phyloP scores from a whole-genome alignment of 2,888 invertebrate species.

The Ennomos quercinarius region DNA sequence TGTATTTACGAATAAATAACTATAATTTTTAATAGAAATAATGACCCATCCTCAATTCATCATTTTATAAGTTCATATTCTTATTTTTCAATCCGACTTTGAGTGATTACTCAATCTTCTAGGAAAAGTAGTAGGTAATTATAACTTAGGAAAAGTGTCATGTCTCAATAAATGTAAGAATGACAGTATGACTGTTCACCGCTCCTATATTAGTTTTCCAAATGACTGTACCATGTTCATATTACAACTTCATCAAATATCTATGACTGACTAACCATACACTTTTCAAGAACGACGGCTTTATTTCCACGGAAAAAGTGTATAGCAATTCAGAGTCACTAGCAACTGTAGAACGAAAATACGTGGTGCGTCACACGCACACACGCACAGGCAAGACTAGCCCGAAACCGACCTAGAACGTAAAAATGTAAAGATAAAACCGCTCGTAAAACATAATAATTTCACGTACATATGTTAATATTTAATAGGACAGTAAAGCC shows the following conservation, averaged over 20 bases:
- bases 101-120: too few species aligned
- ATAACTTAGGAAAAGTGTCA: too few species aligned
- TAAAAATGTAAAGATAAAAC: constrained; percentile 33
- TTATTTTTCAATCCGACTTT: too few species aligned
- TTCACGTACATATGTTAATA: constrained; percentile 54
- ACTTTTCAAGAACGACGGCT: constrained; percentile 20
- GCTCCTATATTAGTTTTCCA: too few species aligned
- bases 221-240: constrained; percentile 3
- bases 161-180: too few species aligned
- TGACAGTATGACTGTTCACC: too few species aligned
- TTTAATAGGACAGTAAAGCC: constrained; percentile 78
- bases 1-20: too few species aligned
- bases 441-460: constrained; percentile 44
- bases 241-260: constrained; percentile 12
- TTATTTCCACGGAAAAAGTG: constrained; percentile 20
- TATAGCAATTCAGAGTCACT: constrained; percentile 11
- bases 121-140: too few species aligned
- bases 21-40: too few species aligned
- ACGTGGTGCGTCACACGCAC: constrained; percentile 24
- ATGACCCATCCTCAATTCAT: too few species aligned
- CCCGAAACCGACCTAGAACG: constrained; percentile 23
- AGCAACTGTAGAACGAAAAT: constrained; percentile 29
- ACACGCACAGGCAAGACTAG: constrained; percentile 12
- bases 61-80: too few species aligned
- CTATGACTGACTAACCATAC: constrained; percentile 23